These are phyloP conservation scores for Noctua fimbriata DNA, from an alignment of 2,888 invertebrate genomes.

Conservation along the genomic window DNA sequence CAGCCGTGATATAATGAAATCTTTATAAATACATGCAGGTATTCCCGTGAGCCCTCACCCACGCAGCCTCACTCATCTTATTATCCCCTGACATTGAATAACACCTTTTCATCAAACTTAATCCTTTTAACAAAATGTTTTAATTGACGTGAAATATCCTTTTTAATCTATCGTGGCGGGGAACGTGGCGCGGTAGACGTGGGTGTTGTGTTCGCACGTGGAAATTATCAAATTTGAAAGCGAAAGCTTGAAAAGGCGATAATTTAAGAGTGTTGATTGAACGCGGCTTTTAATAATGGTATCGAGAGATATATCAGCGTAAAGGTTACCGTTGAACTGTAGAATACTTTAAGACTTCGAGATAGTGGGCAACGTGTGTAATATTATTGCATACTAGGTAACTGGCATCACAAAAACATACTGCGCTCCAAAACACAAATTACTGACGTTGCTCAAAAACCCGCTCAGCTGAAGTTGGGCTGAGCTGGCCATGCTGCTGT, in stretches of 20 bases:
- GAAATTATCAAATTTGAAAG: conserved; percentile 16
- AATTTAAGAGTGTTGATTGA: not conserved
- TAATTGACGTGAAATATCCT: conserved; percentile 47
- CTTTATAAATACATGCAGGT: conserved; percentile 16
- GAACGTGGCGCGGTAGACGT: not conserved
- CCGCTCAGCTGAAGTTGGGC: too few relatives aligned
- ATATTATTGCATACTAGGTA: too few relatives aligned
- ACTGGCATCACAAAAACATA: too few relatives aligned
- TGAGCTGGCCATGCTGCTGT: too few relatives aligned
- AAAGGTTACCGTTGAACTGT: too few relatives aligned
- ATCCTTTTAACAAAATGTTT: conserved; percentile 38
- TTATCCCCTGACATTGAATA: conserved; percentile 33
- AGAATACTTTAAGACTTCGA: too few relatives aligned
- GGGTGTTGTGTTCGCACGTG: conserved; percentile 17
- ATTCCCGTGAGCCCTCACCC: not conserved
- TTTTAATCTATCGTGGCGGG: conserved; percentile 31
- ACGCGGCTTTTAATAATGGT: not conserved
- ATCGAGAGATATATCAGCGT: not conserved
- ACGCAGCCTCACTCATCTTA: conserved; percentile 24
- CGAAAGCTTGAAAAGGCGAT: not conserved
- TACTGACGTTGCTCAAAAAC: too few relatives aligned
- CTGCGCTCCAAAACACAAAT: too few relatives aligned
- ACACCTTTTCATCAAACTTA: conserved; percentile 40
- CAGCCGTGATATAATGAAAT: not conserved
- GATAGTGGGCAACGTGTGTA: too few relatives aligned